Percentiles rank a stretch among this genome's conserved stretches.
phyloP scores from a whole-genome alignment of 1,140 invertebrate species.

The Ceratosolen solmsi region DNA sequence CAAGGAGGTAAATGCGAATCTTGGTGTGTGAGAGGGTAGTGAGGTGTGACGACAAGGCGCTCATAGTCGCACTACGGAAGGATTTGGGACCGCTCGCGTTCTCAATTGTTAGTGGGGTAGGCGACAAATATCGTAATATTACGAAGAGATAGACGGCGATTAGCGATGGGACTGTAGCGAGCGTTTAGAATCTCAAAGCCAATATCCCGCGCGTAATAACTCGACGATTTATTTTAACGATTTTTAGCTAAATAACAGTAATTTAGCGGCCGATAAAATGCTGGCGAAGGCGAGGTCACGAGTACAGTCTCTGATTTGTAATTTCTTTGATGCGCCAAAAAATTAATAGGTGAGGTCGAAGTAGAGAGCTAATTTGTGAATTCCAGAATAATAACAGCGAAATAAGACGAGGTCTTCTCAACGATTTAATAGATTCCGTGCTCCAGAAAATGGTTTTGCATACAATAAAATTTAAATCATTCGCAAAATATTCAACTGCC shows the following conservation, averaged over 20 bases:
- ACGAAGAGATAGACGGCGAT: too few species aligned
- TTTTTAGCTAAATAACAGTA: slow-evolving; percentile 37
- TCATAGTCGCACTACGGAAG: too few species aligned
- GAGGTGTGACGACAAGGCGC: too few species aligned
- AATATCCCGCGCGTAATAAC: slow-evolving; percentile 14
- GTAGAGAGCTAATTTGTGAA: slow-evolving; percentile 20
- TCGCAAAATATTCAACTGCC: slow-evolving; percentile 15
- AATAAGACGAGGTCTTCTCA: slow-evolving; percentile 7
- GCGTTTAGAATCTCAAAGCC: not conserved
- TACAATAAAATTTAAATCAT: slow-evolving; percentile 48
- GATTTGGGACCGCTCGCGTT: too few species aligned
- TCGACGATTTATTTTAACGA: slow-evolving; percentile 37
- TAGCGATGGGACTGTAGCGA: too few species aligned
- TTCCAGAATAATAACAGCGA: slow-evolving; percentile 38
- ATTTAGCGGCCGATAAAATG: slow-evolving; percentile 17
- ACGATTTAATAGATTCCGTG: slow-evolving; percentile 24
- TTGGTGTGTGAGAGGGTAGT: too few species aligned
- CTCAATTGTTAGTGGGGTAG: too few species aligned
- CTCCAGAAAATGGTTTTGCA: slow-evolving; percentile 31
- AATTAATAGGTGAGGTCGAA: not conserved
- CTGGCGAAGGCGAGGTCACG: not conserved
- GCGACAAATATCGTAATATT: too few species aligned
- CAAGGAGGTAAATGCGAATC: too few species aligned
- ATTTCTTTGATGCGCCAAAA: slow-evolving; percentile 26
- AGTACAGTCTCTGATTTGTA: not conserved